phyloP scores from a whole-genome alignment of 2,888 invertebrate species.

The Lochmaea crataegi region DNA sequence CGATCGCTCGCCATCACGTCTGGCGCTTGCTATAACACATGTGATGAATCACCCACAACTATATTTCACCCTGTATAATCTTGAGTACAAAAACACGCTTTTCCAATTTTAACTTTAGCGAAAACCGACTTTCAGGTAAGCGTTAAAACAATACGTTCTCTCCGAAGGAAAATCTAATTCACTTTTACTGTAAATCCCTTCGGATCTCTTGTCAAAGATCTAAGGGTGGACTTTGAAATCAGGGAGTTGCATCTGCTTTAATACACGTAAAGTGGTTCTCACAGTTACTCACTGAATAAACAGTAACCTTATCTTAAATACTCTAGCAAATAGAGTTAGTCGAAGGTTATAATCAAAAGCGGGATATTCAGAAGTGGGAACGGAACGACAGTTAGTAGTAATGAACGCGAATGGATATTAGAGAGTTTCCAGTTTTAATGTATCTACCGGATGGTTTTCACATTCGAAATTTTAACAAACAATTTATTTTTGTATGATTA shows the following conservation, averaged over 20 bases:
- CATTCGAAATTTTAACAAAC: neutral
- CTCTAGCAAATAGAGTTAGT: constrained; percentile 56
- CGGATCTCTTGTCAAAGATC: constrained; percentile 22
- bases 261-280: constrained; percentile 43
- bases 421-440: neutral
- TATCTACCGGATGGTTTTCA: neutral
- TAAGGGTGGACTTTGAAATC: constrained; percentile 18
- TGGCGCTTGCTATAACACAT: no score
- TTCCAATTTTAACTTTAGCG: no score
- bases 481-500: neutral
- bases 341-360: constrained; percentile 24
- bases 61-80: no score
- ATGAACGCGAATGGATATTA: neutral
- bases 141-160: constrained; percentile 18
- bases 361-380: constrained; percentile 15
- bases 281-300: constrained; percentile 62
- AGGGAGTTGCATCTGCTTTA: constrained; percentile 38
- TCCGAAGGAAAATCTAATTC: constrained; percentile 30
- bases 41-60: no score
- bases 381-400: neutral
- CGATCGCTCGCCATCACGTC: no score
- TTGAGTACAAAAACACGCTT: no score
- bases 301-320: constrained; percentile 62
- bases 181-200: constrained; percentile 29
- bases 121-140: constrained; percentile 8